Evolutionary conservation across 1,140 invertebrate species (phyloP), one percentile per base, ranked within the genome.

Genomic region (Oedothorax gibbosus): DNA sequence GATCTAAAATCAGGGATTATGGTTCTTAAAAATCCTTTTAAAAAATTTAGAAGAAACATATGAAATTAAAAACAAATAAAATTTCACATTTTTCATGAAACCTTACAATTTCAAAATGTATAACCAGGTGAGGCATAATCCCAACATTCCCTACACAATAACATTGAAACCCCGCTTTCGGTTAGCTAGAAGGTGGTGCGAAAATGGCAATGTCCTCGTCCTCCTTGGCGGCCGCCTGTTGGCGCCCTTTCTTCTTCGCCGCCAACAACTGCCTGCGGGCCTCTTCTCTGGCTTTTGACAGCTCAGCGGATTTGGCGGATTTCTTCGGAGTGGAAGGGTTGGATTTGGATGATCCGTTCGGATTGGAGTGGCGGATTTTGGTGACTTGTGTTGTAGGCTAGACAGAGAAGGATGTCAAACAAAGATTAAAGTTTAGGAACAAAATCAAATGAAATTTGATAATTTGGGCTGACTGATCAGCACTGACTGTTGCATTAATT

Each of bases 181-280:
- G 51, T 81, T 81, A 81, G 20, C 53, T 72, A 20, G 64, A 68
- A 12, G 71, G 60, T 76, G 81, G 81, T 50, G 62, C 49, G 50
- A 76, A 84, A 20, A 84, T 84, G 81, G 81, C 71, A 2, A 84
- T 60, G 9, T 84, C 72, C 21, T 21, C 50, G 54, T 83, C 80
- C 35, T 73, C 54, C 11, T 12, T 7, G 4, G 9, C 53, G 18
- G 78, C 51, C 49, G 79, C 56, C 68, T 86, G 85, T 51, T 73
- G 68, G 4, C 85, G 10, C 2, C 68, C 76, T 35, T 62, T 93
- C 85, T 94, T 91, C 87, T 92, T 93, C 88, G 95, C 94, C 88
- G 96, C 95, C 71, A 96, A 89, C 91, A 97, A 92, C 87, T 94
- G 94, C 86, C 94, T 94, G 84, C 96, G 91, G 51, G 94, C 93